Percentiles rank a stretch among this genome's conserved stretches.
Conservation (phyloP, 2,113 vertebrate genomes). For the Pithys albifrons region DNA sequence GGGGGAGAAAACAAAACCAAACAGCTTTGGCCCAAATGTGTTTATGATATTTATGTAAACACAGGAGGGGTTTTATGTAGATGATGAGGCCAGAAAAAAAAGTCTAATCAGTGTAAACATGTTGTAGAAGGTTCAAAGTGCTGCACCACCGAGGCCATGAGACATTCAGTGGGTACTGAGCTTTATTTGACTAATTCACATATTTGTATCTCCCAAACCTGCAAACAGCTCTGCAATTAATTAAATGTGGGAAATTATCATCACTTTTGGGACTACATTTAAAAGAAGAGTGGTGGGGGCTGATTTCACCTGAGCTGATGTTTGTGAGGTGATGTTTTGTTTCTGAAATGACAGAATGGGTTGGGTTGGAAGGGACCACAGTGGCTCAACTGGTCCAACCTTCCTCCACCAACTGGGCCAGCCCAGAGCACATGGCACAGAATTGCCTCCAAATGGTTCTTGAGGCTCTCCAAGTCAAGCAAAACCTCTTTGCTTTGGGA, state of each 20-base stretch:
- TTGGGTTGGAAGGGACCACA: neutral
- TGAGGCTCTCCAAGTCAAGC: neutral
- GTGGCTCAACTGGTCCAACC: neutral
- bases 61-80: neutral
- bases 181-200: neutral
- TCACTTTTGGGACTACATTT: neutral
- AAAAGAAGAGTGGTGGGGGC: neutral
- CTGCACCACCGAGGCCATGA: neutral
- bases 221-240: neutral
- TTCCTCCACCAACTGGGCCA: neutral
- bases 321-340: neutral
- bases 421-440: neutral
- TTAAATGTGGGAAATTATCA: neutral
- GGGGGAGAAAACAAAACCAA: conserved; percentile 14
- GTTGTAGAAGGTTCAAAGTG: neutral
- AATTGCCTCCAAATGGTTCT: neutral
- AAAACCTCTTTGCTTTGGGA: neutral
- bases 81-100: neutral
- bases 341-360: neutral
- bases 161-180: neutral
- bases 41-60: neutral
- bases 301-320: neutral
- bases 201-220: neutral
- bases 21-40: neutral
- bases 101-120: neutral